Conservation (phyloP, 2,113 vertebrate species). For the Pristiophorus japonicus region DNA sequence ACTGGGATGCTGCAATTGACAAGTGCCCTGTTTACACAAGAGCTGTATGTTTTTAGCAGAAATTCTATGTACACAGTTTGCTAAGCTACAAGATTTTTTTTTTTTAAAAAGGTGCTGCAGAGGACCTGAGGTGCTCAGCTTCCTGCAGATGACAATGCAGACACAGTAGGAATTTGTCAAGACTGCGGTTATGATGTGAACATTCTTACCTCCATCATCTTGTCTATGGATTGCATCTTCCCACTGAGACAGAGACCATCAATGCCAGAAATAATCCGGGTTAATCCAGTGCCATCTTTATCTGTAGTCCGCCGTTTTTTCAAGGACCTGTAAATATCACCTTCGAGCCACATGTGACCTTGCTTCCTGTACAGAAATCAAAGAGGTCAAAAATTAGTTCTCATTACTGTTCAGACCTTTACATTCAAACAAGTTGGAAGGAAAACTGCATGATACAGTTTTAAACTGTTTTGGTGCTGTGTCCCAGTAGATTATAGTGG, state of each 20-base stretch:
- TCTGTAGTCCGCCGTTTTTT: constrained; percentile 56
- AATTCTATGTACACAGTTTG: neutral
- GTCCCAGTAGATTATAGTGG: neutral
- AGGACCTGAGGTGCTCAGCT: neutral
- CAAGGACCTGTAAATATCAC: constrained; percentile 69
- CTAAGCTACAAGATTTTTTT: neutral
- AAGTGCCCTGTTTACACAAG: neutral
- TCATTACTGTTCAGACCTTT: constrained; percentile 42
- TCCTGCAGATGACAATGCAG: neutral
- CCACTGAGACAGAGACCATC: constrained; percentile 67
- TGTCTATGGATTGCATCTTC: constrained; percentile 56
- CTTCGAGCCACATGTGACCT: constrained; percentile 72
- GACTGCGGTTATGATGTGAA: neutral
- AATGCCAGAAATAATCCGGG: constrained; percentile 73
- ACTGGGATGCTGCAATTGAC: neutral
- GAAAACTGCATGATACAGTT: constrained; percentile 42
- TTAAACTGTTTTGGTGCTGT: neutral
- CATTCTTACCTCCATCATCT: constrained; percentile 66
- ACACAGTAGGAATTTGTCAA: neutral
- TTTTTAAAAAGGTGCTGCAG: neutral
- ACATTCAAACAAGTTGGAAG: constrained; percentile 41
- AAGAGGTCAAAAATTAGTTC: constrained; percentile 29
- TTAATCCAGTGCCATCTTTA: constrained; percentile 54
- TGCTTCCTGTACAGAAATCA: constrained; percentile 71
- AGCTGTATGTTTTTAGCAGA: neutral